These are phyloP conservation scores for Adineta ricciae DNA, from an alignment of 2,888 invertebrate genomes.

Conservation along the genomic window DNA sequence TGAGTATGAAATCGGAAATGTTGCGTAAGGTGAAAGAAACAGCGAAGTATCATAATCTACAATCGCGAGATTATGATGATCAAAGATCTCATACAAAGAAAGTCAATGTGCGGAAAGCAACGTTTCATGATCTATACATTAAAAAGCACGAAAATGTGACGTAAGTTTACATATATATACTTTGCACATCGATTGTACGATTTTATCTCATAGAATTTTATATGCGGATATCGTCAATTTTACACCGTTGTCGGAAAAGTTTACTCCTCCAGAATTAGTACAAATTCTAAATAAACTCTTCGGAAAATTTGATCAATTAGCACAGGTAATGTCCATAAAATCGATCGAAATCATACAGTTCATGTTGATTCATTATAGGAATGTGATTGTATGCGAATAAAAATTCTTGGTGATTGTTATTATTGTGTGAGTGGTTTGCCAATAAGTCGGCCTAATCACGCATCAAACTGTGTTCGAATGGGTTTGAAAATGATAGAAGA, in stretches of 20 bases:
- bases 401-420: slow-evolving; percentile 53
- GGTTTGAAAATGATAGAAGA: slow-evolving; percentile 53
- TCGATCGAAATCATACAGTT: too few relatives aligned
- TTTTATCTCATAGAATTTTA: slow-evolving; percentile 60
- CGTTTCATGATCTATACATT: slow-evolving; percentile 33
- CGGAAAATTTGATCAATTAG: slow-evolving; percentile 89
- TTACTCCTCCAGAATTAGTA: slow-evolving; percentile 83
- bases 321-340: slow-evolving; percentile 56
- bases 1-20: slow-evolving; percentile 80
- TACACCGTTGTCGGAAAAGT: slow-evolving; percentile 81
- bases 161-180: not conserved
- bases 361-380: too few relatives aligned
- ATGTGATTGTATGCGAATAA: slow-evolving; percentile 52
- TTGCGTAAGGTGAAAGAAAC: slow-evolving; percentile 24
- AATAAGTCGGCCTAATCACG: slow-evolving; percentile 51
- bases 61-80: not conserved
- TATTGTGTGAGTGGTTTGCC: slow-evolving; percentile 53
- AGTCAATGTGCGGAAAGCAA: slow-evolving; percentile 9
- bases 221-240: slow-evolving; percentile 98
- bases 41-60: slow-evolving; percentile 7
- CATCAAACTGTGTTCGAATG: slow-evolving; percentile 52
- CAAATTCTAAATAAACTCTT: slow-evolving; percentile 90
- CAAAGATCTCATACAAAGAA: not conserved
- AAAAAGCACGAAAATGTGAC: slow-evolving; percentile 24
- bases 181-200: too few relatives aligned